These are phyloP conservation scores for Stomatorhinus walkeri DNA, from an alignment of 2,797 vertebrate species.

Conservation along the genomic window DNA sequence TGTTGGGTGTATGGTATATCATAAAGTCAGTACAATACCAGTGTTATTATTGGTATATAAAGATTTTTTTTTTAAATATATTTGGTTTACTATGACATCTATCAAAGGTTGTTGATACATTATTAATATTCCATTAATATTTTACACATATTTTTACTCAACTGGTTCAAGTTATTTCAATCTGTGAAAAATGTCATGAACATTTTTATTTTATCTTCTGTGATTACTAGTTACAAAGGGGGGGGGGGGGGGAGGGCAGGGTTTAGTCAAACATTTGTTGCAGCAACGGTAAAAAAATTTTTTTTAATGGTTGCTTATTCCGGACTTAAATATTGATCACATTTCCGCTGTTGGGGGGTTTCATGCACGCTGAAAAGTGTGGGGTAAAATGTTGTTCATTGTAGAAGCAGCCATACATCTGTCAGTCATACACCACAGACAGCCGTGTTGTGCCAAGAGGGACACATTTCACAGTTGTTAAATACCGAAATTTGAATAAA, in stretches of 20 bases:
- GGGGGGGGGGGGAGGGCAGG: too few species aligned
- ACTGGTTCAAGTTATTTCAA: neutral
- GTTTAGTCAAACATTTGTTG: neutral
- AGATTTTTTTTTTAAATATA: neutral
- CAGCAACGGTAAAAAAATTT: neutral
- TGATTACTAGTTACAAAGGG: neutral
- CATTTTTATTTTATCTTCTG: neutral
- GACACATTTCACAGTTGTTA: neutral
- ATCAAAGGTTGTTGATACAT: neutral
- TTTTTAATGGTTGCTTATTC: neutral
- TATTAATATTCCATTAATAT: conserved; percentile 10
- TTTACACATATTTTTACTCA: neutral
- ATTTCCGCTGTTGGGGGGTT: neutral
- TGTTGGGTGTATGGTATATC: neutral
- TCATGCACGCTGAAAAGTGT: neutral
- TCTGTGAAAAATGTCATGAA: neutral
- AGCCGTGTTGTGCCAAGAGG: neutral
- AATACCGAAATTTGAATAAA: neutral
- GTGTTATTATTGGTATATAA: neutral
- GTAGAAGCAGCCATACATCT: neutral
- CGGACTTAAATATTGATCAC: neutral
- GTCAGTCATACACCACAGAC: neutral
- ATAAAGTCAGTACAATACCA: neutral
- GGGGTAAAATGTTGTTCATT: neutral
- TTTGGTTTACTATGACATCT: neutral